Evolutionary conservation across 2,888 invertebrate species (phyloP).

Genomic region (Pseudeuparius sepicola): DNA sequence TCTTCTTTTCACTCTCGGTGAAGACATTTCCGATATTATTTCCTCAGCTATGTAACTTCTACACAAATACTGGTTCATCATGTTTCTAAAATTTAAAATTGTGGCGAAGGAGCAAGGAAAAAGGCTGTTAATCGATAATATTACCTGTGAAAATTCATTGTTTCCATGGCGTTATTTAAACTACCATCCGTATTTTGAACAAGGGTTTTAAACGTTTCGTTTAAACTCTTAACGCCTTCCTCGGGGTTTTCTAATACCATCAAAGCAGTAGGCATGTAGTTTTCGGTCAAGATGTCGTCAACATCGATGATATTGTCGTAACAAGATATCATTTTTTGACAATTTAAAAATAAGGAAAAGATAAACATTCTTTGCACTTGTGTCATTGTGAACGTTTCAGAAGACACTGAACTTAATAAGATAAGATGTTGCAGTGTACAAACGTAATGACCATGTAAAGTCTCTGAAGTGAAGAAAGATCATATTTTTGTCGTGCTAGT

Average conservation of each 20-base stretch:
- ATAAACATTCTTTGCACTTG: too few relatives aligned
- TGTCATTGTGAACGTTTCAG: too few relatives aligned
- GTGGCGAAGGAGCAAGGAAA: too few relatives aligned
- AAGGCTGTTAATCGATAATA: too few relatives aligned
- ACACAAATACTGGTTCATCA: conserved; percentile 72
- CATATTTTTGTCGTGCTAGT: too few relatives aligned
- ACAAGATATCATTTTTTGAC: too few relatives aligned
- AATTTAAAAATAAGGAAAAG: too few relatives aligned
- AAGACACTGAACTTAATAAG: too few relatives aligned
- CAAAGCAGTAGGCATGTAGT: conserved; percentile 58
- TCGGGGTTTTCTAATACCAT: conserved; percentile 42
- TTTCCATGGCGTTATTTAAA: conserved; percentile 51
- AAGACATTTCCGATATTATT: conserved; percentile 54
- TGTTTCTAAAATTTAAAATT: conserved; percentile 51
- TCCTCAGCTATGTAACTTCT: conserved; percentile 64
- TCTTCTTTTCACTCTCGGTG: conserved; percentile 39
- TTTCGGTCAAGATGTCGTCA: conserved; percentile 58
- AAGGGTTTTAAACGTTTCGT: conserved; percentile 12
- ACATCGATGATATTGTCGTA: conserved; percentile 39
- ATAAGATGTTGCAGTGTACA: too few relatives aligned
- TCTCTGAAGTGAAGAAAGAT: too few relatives aligned
- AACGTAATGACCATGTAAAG: too few relatives aligned
- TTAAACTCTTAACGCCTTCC: conserved; percentile 17
- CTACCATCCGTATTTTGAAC: conserved; percentile 43
- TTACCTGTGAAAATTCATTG: conserved; percentile 64